Evolutionary conservation across 2,797 vertebrate genomes (phyloP), one percentile per base, ranked within the genome.

Genomic region (Cichlasoma orientale): DNA sequence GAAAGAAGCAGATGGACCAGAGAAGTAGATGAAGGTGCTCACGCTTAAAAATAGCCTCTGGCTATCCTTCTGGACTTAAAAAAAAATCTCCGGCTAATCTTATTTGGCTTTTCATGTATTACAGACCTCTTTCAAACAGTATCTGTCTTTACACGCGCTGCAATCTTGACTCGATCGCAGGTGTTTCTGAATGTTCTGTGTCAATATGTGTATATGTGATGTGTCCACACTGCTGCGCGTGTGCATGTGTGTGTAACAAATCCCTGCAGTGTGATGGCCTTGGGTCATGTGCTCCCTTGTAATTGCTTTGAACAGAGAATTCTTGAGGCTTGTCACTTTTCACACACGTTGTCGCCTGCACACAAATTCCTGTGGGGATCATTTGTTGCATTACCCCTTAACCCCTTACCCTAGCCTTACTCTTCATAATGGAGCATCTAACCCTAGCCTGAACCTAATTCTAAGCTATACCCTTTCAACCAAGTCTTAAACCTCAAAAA

Each of bases 271-370:
- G 83, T 82, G 82, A 89, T 87, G 88, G 86, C 86, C 88, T 82
- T 86, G 90, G 92, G 88, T 90, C 90, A 82, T 36, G 7, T 90
- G 88, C 87, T 93, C 81, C 83, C 53, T 84, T 61, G 2, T 84
- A 92, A 83, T 90, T 41, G n/a, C 87, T 88, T 84, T 81, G 77
- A 88, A 80, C 81, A 86, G 82, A 91, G 88, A 92, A 85, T 92
- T 92, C 86, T 84, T 79, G 71, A 84, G 86, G 78, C 88, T 94
- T 92, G 88, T 79, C 84, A 91, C 92, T 93, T 90, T 76, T 87
- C 69, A 88, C 84, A 90, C 86, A 80, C 86, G 91, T 88, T 78
- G 82, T 36, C 79, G 61, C 82, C n/a, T 19, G 55, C 56, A 75
- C 59, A 9, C 44, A 33, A 54, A 27, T 47, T 23, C 23, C 61